Evolutionary conservation across 2,888 invertebrate species (phyloP), one percentile per base, ranked within the genome.

Genomic region (Pheosia gnoma): DNA sequence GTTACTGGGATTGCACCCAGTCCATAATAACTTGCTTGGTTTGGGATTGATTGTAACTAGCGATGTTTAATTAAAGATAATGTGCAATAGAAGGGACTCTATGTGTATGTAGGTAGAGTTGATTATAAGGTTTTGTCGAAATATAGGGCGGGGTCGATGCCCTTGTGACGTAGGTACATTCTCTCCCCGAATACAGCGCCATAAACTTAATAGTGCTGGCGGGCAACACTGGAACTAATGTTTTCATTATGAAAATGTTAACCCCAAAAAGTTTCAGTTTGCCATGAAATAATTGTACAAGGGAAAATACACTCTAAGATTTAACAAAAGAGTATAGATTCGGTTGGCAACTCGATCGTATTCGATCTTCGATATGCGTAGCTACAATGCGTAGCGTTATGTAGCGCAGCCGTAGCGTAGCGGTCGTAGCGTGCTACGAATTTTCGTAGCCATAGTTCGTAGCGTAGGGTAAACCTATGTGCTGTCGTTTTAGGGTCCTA

Each of bases 101-200:
- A 47, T 45, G 6, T 11, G 5, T 47, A n/a, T 4, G 4, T 5
- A 4, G 4, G n/a, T n/a, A 47, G 47, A 4, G 47, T 47, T 47
- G 11, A 47, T n/a, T 47, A 47, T 47, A 47, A 47, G 47, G 47
- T 47, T 11, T 47, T n/a, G n/a, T 47, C n/a, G 9, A 47, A 47
- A 47, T 47, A 47, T 47, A 47, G 47, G 47, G 47, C 47, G 47
- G 47, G 47, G 47, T 47, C n/a, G 47, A 47, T 47, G 47, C 5
- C 47, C 47, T 47, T 47, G 47, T 47, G 47, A 47, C 47, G 47
- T 47, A 5, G 25, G 25, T 25, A 25, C 8, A n/a, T 4, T 47
- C 47, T 47, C 47, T 5, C 47, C 47, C 47, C 25, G 5, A 11
- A 5, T 47, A 47, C 47, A 47, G 47, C 47, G 47, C 47, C n/a